These are phyloP conservation scores for Ennomos fuscantarius DNA, from an alignment of 2,888 invertebrate genomes.

Conservation along the genomic window DNA sequence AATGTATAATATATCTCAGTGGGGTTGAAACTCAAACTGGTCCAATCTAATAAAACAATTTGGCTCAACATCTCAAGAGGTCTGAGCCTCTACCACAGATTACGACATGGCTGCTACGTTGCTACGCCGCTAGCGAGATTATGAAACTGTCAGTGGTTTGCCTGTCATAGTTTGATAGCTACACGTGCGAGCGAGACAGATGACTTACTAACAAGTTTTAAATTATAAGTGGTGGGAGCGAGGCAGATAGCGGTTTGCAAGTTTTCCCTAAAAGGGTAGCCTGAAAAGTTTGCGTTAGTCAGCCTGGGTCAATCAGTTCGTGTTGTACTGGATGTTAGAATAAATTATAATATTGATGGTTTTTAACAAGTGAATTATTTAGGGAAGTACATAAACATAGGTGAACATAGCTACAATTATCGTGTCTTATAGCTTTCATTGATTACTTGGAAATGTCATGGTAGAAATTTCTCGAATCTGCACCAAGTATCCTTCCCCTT, in stretches of 20 bases:
- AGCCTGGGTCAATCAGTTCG: conserved; percentile 37
- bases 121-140: conserved; percentile 22
- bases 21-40: conserved; percentile 5
- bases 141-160: conserved; percentile 36
- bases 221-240: conserved; percentile 26
- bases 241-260: conserved; percentile 22
- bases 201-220: neutral
- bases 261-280: conserved; percentile 42
- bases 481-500: no score
- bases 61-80: conserved; percentile 17
- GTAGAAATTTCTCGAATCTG: no score
- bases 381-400: no score
- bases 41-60: conserved; percentile 26
- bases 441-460: no score
- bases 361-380: no score
- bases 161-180: conserved; percentile 39
- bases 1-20: conserved; percentile 11
- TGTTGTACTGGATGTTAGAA: neutral
- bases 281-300: conserved; percentile 25
- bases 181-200: conserved; percentile 43
- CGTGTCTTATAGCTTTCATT: no score
- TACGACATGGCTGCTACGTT: neutral
- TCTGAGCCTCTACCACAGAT: neutral
- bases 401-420: no score
- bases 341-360: no score